Conservation (phyloP, 2,113 vertebrate species). For the Copsychus sechellarum region DNA sequence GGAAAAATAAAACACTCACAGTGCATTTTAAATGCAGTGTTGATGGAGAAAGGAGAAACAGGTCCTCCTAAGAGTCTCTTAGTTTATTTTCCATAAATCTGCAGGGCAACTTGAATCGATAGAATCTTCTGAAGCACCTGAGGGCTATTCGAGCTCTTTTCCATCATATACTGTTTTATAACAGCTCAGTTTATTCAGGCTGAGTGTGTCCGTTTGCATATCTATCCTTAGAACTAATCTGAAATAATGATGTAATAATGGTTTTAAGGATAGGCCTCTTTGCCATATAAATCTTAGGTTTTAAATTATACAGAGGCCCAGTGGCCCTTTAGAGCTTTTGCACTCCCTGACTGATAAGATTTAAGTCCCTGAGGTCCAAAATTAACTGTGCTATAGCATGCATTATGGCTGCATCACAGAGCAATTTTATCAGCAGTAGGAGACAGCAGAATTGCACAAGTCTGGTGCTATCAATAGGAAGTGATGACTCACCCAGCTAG, state of each 20-base stretch:
- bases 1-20: not conserved
- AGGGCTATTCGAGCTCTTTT: not conserved
- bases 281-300: slow-evolving; percentile 11
- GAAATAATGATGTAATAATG: slow-evolving; percentile 22
- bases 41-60: not conserved
- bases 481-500: slow-evolving; percentile 36
- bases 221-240: not conserved
- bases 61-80: not conserved
- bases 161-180: not conserved
- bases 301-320: slow-evolving; percentile 53
- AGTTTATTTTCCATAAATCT: not conserved
- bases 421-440: slow-evolving; percentile 25
- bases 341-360: slow-evolving; percentile 23
- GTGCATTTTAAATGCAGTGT: not conserved
- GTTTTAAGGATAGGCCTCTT: not conserved
- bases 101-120: not conserved
- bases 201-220: slow-evolving; percentile 9
- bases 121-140: not conserved
- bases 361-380: slow-evolving; percentile 18
- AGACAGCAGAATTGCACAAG: slow-evolving; percentile 19
- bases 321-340: slow-evolving; percentile 32
- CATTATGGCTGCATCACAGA: not conserved
- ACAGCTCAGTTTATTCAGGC: not conserved
- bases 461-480: slow-evolving; percentile 41
- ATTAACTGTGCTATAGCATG: not conserved